Percentiles rank a stretch among this genome's conserved stretches.
Evolutionary conservation across 2,113 vertebrate species (phyloP).

Genomic region (Boleophthalmus pectinirostris): DNA sequence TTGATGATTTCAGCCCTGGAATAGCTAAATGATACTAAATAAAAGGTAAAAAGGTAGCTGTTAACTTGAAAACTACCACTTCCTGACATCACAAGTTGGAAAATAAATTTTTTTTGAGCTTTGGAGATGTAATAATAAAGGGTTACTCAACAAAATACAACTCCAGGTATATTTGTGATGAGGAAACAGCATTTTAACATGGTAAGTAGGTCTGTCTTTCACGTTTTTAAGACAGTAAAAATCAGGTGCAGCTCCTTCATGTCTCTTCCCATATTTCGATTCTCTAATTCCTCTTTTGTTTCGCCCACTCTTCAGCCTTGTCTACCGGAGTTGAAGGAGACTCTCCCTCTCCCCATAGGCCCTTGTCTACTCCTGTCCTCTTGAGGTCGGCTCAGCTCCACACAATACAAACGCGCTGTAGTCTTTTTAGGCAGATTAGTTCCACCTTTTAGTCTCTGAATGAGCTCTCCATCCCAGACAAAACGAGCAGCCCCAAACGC

Average conservation of each 20-base stretch:
- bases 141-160: too few species aligned
- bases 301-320: not conserved
- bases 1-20: too few species aligned
- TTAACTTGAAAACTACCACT: too few species aligned
- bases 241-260: not conserved
- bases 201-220: too few species aligned
- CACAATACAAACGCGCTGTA: slow-evolving; percentile 64
- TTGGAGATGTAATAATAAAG: too few species aligned
- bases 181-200: too few species aligned
- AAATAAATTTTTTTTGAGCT: too few species aligned
- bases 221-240: too few species aligned
- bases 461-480: slow-evolving; percentile 66
- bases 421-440: slow-evolving; percentile 74
- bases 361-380: slow-evolving; percentile 46
- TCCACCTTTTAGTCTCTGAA: slow-evolving; percentile 74
- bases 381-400: slow-evolving; percentile 55
- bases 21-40: too few species aligned
- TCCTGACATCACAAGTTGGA: too few species aligned
- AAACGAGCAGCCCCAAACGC: slow-evolving; percentile 62
- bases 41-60: too few species aligned
- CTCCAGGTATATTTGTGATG: too few species aligned
- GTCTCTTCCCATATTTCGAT: not conserved
- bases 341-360: slow-evolving; percentile 57
- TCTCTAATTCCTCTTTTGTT: not conserved
- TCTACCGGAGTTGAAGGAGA: slow-evolving; percentile 45